Evolutionary conservation across 2,888 invertebrate genomes (phyloP).

Genomic region (Archaeoteleia sp.): DNA sequence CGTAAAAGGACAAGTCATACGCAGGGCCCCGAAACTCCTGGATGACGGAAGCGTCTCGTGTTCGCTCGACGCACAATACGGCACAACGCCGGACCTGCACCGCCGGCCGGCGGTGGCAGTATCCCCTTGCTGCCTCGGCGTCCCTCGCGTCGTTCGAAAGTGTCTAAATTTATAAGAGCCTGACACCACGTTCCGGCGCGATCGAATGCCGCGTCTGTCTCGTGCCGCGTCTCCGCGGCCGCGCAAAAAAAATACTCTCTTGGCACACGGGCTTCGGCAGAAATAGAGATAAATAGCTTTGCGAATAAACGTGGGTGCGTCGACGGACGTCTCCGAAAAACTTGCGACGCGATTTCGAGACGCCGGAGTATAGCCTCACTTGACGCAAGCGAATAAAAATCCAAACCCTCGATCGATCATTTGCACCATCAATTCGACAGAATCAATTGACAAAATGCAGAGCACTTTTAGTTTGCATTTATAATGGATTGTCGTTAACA

Average conservation of each 20-base stretch:
- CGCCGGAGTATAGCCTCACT: too few species aligned
- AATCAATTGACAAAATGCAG: constrained; percentile 13
- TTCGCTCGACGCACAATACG: constrained; percentile 28
- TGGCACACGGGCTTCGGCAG: constrained; percentile 68
- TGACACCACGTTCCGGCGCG: constrained; percentile 53
- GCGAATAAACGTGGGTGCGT: constrained; percentile 67
- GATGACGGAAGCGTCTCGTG: constrained; percentile 47
- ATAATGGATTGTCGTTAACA: too few species aligned
- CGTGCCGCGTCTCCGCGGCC: constrained; percentile 37
- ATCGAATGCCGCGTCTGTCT: constrained; percentile 50
- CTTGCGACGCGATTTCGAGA: constrained; percentile 62
- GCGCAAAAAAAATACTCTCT: constrained; percentile 65
- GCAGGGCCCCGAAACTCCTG: constrained; percentile 39
- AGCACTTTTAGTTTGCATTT: too few species aligned
- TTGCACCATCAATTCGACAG: constrained; percentile 8
- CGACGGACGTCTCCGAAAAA: constrained; percentile 66
- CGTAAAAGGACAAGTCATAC: constrained; percentile 48
- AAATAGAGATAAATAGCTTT: constrained; percentile 67
- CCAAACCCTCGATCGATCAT: constrained; percentile 31
- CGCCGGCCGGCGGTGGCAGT: background rate
- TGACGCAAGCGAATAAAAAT: constrained; percentile 28
- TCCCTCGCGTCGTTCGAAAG: constrained; percentile 54
- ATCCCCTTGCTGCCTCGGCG: constrained; percentile 4
- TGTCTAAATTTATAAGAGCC: constrained; percentile 69
- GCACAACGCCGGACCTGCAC: constrained; percentile 24